A percentile compares a stretch with the other conserved stretches of the same genome.
Evolutionary conservation across 1,140 invertebrate species (phyloP).

Genomic region (Elysia chlorotica): DNA sequence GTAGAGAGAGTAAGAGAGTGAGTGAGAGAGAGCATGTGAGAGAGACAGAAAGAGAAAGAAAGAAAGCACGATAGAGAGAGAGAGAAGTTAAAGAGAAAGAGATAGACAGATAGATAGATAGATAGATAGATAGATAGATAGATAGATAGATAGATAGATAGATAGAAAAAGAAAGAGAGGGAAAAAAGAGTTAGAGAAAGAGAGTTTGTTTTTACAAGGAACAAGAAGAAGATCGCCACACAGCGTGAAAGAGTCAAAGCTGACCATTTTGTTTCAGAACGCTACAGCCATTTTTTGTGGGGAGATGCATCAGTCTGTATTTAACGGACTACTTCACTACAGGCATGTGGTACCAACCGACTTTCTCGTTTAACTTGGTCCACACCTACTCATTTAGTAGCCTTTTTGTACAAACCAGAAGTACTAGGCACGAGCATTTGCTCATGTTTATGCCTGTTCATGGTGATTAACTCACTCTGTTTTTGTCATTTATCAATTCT

Average conservation of each 20-base stretch:
- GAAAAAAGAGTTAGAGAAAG: conserved; percentile 2
- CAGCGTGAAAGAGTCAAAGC: neutral
- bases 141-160: neutral
- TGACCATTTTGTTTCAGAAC: neutral
- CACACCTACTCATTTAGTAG: neutral
- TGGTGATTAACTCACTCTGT: neutral
- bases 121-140: no score
- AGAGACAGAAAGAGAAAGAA: neutral
- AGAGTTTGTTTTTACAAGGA: neutral
- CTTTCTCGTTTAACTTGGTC: neutral
- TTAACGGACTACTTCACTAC: neutral
- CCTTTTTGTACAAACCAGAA: no score
- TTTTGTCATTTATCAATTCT: neutral
- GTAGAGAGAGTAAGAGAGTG: neutral
- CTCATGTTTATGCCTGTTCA: neutral
- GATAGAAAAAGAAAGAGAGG: neutral
- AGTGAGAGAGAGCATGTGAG: neutral
- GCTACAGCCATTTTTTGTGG: neutral
- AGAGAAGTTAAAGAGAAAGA: neutral
- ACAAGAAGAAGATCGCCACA: neutral
- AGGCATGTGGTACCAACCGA: neutral
- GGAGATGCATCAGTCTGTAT: neutral
- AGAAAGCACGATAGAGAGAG: neutral
- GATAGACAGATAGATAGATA: neutral
- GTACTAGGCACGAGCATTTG: no score